These are phyloP conservation scores for Probaryconus sp. DNA, from an alignment of 1,140 invertebrate genomes.

Conservation along the genomic window DNA sequence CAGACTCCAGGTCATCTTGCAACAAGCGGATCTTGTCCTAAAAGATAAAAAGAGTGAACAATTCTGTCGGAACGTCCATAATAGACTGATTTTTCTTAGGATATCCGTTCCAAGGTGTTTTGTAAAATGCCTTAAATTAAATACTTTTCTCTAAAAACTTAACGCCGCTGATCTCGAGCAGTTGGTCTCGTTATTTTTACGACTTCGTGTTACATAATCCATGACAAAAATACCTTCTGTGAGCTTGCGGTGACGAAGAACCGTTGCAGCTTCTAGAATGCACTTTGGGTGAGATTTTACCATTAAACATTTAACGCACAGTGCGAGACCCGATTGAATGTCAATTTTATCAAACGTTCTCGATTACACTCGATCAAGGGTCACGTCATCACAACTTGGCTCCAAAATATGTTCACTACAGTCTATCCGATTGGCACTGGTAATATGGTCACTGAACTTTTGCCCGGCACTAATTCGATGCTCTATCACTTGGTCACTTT, in stretches of 20 bases:
- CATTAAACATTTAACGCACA: no score
- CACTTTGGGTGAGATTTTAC: constrained; percentile 13
- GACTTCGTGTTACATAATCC: constrained; percentile 32
- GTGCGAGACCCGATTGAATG: no score
- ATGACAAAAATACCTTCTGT: constrained; percentile 44
- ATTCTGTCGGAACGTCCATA: background rate
- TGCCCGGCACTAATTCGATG: constrained; percentile 53
- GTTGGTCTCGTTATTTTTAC: constrained; percentile 31
- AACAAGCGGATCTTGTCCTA: constrained; percentile 98
- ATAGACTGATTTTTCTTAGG: background rate
- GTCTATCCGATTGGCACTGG: constrained; percentile 70
- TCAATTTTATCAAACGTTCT: background rate
- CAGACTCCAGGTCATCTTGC: constrained; percentile 97
- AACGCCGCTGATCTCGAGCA: constrained; percentile 12
- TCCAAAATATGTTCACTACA: constrained; percentile 66
- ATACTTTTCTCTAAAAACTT: background rate
- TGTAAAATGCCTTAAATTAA: background rate
- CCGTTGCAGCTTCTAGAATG: constrained; percentile 7
- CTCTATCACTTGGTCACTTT: constrained; percentile 15
- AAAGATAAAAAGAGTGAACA: constrained; percentile 76
- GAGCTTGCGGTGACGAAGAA: constrained; percentile 26
- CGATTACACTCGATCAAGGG: constrained; percentile 1
- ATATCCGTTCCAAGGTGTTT: background rate
- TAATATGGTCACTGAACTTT: constrained; percentile 77
- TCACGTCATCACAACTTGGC: constrained; percentile 56